Conservation (phyloP, 2,888 invertebrate genomes). For the Aleiodes alternator region DNA sequence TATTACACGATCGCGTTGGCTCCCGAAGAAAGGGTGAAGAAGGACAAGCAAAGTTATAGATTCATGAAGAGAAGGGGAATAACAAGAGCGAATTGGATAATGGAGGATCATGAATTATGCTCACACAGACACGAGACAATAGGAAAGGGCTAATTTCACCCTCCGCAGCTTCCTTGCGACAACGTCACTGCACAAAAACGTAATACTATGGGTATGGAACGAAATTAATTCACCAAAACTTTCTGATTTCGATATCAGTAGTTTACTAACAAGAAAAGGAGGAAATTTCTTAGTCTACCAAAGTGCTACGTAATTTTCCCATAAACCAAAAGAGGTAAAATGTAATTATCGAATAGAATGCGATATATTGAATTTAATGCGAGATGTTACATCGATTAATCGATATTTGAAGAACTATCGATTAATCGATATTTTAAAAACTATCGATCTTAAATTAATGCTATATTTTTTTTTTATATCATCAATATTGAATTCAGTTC, state of each 20-base stretch:
- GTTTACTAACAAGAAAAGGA: neutral
- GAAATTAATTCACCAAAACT: slow-evolving; percentile 24
- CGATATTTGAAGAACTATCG: too few relatives aligned
- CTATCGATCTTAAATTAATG: too few relatives aligned
- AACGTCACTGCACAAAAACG: slow-evolving; percentile 21
- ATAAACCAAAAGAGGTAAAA: too few relatives aligned
- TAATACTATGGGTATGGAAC: neutral
- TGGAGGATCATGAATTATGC: slow-evolving; percentile 46
- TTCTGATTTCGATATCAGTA: slow-evolving; percentile 44
- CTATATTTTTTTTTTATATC: too few relatives aligned
- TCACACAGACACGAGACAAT: slow-evolving; percentile 19
- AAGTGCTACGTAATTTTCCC: neutral
- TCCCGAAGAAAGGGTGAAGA: slow-evolving; percentile 25
- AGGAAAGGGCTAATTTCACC: slow-evolving; percentile 43
- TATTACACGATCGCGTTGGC: slow-evolving; percentile 4
- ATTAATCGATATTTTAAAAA: too few relatives aligned
- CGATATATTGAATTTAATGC: too few relatives aligned
- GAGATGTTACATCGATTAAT: too few relatives aligned
- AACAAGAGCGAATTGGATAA: slow-evolving; percentile 39
- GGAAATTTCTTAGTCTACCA: neutral
- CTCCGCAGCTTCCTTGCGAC: slow-evolving; percentile 37
- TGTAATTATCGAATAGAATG: too few relatives aligned
- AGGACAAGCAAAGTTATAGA: slow-evolving; percentile 40
- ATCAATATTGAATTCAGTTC: too few relatives aligned
- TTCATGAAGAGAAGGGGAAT: slow-evolving; percentile 3